phyloP scores from a whole-genome alignment of 2,797 vertebrate genomes.

The Oreonectes daqikongensis region DNA sequence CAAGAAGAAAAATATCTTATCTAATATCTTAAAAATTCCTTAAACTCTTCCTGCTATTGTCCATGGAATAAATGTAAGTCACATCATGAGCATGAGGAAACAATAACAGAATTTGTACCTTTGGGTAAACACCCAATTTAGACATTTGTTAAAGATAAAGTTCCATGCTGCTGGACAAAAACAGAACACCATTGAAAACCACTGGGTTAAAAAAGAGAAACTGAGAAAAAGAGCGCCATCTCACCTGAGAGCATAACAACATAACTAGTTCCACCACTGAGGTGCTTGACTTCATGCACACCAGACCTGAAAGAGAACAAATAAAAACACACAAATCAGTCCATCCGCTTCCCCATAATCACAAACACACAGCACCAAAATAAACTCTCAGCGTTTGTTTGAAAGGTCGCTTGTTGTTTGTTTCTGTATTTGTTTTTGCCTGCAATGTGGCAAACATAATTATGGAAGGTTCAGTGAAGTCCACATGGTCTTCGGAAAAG shows the following conservation, averaged over 20 bases:
- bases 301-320: conserved; percentile 80
- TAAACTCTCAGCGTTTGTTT: background rate
- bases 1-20: background rate
- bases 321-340: conserved; percentile 24
- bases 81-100: background rate
- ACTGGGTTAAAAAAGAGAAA: background rate
- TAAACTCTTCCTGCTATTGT: background rate
- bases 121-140: background rate
- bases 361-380: conserved; percentile 8
- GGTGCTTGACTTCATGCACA: conserved; percentile 98
- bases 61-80: background rate
- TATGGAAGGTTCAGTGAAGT: background rate
- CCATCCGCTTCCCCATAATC: conserved; percentile 1
- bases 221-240: conserved; percentile 38
- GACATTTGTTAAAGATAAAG: background rate
- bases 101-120: background rate
- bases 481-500: background rate
- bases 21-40: background rate
- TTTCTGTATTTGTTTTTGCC: conserved; percentile 7
- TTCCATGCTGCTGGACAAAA: background rate
- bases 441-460: conserved; percentile 18
- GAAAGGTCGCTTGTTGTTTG: conserved; percentile 8
- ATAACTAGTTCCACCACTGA: conserved; percentile 98
- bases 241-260: conserved; percentile 98
- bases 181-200: background rate